Evolutionary conservation across 2,797 vertebrate genomes (phyloP).

Genomic region (Spinibarbus caldwelli): DNA sequence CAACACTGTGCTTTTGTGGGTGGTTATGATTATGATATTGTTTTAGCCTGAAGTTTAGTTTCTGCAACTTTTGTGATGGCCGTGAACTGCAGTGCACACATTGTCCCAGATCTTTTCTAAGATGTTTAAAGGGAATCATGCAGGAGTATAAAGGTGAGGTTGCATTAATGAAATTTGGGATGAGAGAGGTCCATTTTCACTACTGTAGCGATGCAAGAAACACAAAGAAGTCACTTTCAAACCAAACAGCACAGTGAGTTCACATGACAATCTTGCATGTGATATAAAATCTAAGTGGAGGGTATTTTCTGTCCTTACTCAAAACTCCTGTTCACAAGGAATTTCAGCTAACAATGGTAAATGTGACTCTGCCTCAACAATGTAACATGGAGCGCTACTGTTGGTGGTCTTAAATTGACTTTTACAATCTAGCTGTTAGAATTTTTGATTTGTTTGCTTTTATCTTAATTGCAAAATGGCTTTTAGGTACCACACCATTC

Average conservation of each 20-base stretch:
- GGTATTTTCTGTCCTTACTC: neutral
- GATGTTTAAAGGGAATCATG: neutral
- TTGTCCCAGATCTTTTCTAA: neutral
- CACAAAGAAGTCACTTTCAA: neutral
- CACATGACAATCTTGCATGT: neutral
- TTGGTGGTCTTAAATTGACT: neutral
- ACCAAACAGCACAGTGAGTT: neutral
- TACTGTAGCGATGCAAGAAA: neutral
- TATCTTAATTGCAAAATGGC: neutral
- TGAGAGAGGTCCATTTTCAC: neutral
- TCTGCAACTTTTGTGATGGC: neutral
- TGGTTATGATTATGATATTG: neutral
- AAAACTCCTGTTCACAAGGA: neutral
- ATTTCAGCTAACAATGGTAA: neutral
- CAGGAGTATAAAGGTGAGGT: neutral
- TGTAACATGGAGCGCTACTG: neutral
- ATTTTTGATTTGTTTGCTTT: neutral
- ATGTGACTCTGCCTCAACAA: neutral
- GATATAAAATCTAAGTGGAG: neutral
- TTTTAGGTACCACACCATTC: neutral
- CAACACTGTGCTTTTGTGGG: neutral
- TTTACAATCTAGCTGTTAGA: neutral
- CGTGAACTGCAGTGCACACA: neutral
- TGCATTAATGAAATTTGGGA: neutral
- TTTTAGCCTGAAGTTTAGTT: neutral